Percentiles rank a stretch among this genome's conserved stretches.
Evolutionary conservation across 2,797 vertebrate species (phyloP).

Genomic region (Enteromius radiatus): DNA sequence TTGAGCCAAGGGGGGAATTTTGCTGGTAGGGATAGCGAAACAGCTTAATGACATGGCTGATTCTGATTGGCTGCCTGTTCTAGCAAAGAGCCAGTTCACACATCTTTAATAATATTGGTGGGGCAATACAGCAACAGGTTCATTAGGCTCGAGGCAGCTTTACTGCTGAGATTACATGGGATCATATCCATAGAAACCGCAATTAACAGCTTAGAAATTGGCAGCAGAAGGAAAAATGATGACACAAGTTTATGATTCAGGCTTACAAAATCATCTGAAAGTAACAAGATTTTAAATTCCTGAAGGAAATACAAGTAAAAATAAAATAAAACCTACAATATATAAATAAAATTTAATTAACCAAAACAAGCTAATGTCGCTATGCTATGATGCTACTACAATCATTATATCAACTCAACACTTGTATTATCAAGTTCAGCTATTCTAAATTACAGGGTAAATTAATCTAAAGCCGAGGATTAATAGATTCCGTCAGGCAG

Average conservation of each 20-base stretch:
- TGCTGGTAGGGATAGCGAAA: constrained; percentile 60
- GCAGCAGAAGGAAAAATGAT: constrained; percentile 8
- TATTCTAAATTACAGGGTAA: background rate
- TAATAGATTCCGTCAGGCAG: constrained; percentile 3
- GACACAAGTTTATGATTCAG: constrained; percentile 33
- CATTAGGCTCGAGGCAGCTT: constrained; percentile 40
- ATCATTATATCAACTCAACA: background rate
- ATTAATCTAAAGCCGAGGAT: background rate
- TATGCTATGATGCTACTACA: background rate
- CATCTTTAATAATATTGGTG: constrained; percentile 23
- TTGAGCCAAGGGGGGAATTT: constrained; percentile 62
- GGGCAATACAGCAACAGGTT: constrained; percentile 51
- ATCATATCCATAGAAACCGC: constrained; percentile 32
- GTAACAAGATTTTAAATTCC: background rate
- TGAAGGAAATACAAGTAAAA: background rate
- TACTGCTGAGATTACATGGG: constrained; percentile 32
- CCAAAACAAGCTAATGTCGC: background rate
- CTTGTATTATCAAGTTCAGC: background rate
- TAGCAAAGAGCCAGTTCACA: constrained; percentile 10
- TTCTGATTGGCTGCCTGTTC: constrained; percentile 62
- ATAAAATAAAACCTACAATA: background rate
- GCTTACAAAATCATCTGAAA: constrained; percentile 10
- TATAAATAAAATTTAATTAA: no score
- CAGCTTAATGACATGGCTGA: constrained; percentile 67
- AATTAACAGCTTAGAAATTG: constrained; percentile 40